Conservation (phyloP, 2,113 vertebrate genomes). For the Aldabrachelys gigantea region DNA sequence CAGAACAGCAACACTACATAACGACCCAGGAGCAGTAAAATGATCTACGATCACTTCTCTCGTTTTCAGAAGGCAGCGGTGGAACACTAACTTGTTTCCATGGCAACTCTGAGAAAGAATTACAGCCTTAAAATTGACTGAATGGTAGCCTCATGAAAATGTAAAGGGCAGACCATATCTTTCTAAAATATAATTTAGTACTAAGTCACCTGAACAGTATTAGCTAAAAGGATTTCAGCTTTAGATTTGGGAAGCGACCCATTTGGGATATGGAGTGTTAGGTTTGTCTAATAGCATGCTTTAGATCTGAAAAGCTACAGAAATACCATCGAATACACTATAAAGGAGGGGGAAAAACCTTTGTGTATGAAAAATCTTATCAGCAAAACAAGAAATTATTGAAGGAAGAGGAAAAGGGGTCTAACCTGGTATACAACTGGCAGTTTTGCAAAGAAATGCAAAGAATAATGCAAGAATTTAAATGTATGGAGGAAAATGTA, state of each 20-base stretch:
- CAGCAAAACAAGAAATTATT: slow-evolving; percentile 53
- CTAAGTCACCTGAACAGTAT: slow-evolving; percentile 72
- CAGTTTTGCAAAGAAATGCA: not conserved
- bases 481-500: not conserved
- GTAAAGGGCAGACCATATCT: slow-evolving; percentile 72
- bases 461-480: not conserved
- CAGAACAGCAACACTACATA: not conserved
- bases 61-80: slow-evolving; percentile 47
- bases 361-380: slow-evolving; percentile 41
- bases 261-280: slow-evolving; percentile 66
- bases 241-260: slow-evolving; percentile 67
- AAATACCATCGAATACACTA: not conserved
- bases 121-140: slow-evolving; percentile 65
- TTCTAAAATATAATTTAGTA: slow-evolving; percentile 76
- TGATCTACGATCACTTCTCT: slow-evolving; percentile 65
- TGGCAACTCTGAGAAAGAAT: slow-evolving; percentile 68
- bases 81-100: slow-evolving; percentile 73
- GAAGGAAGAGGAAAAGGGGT: slow-evolving; percentile 14
- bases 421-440: not conserved
- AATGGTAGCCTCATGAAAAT: slow-evolving; percentile 74
- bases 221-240: slow-evolving; percentile 74
- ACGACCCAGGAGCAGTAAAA: slow-evolving; percentile 24
- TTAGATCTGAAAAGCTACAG: slow-evolving; percentile 52
- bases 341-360: slow-evolving; percentile 12
- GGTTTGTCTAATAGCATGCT: slow-evolving; percentile 58